Base-by-base conservation (phyloP, 2,113 vertebrate genomes). In the Lepisosteus oculatus region DNA sequence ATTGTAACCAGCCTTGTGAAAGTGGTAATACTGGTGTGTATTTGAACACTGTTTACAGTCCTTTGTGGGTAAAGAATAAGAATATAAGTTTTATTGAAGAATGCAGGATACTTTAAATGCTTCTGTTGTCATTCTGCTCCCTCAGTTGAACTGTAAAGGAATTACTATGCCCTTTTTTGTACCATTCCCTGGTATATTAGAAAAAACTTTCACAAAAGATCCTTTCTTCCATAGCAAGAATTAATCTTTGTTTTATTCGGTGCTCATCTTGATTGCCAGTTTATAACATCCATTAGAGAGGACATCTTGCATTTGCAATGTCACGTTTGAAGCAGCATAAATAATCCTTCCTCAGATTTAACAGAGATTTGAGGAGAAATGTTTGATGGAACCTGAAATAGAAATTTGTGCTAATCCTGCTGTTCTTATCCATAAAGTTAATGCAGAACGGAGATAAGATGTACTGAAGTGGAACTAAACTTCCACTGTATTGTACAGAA, bases 361-460 rank as follows among this genome's bases (percentile, higher is more conserved):
- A 61, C 61, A 65, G 61, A 45, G 64, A 67, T 68, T 59, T 47
- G 61, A 70, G 62, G 59, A 57, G 54, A 61, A 72, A 54, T 1
- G 55, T 75, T 79, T 81, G 65, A 79, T 74, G 65, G 65, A 67
- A 74, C 71, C 65, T 77, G 55, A 78, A 83, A 78, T 71, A 72
- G 57, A 76, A 59, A 77, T 78, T 70, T 70, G 47, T 70, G 67
- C 54, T 72, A 59, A 74, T 76, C 61, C 43, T 3, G 6, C 44
- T 57, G 42, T 45, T 66, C 61, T 67, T 57, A 74, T 80, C 73
- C 42, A 11, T 63, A 29, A 67, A 69, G 65, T 75, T 73, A 77
- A 72, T 70, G 61, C 51, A 74, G 42, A 64, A 29, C 17, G 74
- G 8, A 77, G 6, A 45, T 65, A 62, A 70, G 43, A 70, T 43